A percentile compares a stretch with the other conserved stretches of the same genome.
Conservation (phyloP, 30 jellyfish, hydroid and myxozoan genomes). For the Chrysaora quinquecirrha region DNA sequence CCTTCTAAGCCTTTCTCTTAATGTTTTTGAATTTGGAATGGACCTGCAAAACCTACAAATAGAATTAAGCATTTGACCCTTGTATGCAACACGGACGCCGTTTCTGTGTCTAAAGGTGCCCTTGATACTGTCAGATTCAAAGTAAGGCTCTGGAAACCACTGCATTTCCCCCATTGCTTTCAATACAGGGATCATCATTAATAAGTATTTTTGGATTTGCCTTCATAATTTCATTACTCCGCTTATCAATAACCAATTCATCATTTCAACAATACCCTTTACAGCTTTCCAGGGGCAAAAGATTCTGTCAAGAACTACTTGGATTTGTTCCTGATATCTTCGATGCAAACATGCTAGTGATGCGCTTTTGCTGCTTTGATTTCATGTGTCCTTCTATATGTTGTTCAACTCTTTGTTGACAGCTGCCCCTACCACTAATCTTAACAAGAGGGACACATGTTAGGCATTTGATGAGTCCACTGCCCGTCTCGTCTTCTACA, state of each 20-base stretch:
- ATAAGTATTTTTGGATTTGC: conserved; percentile 11
- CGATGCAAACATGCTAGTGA: conserved; percentile 3
- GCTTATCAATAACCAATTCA: conserved; percentile 9
- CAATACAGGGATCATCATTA: too few relatives aligned
- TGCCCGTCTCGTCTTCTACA: conserved; percentile 7
- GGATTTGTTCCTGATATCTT: neutral
- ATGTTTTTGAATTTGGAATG: neutral
- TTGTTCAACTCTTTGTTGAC: conserved; percentile 17
- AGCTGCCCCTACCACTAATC: conserved; percentile 18
- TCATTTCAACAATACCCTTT: neutral
- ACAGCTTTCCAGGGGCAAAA: conserved; percentile 13
- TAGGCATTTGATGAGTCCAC: conserved; percentile 12
- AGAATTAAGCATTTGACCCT: conserved; percentile 7
- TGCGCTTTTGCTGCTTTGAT: conserved; percentile 20
- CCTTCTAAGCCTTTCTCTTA: too few relatives aligned
- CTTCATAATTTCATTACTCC: neutral
- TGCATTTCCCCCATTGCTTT: too few relatives aligned
- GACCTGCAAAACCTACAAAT: conserved; percentile 10
- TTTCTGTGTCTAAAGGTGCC: conserved; percentile 16
- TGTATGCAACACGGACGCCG: conserved; percentile 9
- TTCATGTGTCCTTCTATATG: conserved; percentile 8
- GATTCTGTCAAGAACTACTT: conserved; percentile 2
- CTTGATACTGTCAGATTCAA: neutral
- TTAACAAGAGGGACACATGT: conserved; percentile 4
- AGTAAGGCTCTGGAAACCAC: too few relatives aligned